Conservation (phyloP, 2,797 vertebrate genomes). For the Malurus leucopterus region DNA sequence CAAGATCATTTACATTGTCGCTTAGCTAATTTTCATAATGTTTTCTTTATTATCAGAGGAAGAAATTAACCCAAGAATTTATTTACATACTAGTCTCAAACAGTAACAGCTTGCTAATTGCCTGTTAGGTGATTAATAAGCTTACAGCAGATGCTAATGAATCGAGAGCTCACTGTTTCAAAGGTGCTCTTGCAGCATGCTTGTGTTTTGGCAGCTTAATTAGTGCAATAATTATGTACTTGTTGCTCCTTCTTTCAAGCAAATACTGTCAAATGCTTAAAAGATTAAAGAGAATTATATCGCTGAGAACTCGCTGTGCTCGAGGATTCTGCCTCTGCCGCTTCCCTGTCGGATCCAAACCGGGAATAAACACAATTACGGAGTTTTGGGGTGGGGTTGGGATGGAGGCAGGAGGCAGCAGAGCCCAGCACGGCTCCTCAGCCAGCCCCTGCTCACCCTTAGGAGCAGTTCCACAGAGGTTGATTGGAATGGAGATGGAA, state of each 20-base stretch:
- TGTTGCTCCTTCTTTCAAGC: slow-evolving; percentile 94
- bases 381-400: rapidly evolving
- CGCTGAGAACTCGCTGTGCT: slow-evolving; percentile 76
- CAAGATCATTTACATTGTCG: slow-evolving; percentile 97
- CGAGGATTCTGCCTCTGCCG: slow-evolving; percentile 57
- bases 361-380: neutral
- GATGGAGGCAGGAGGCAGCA: neutral
- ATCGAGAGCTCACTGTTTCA: slow-evolving; percentile 91
- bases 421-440: neutral
- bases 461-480: rapidly evolving
- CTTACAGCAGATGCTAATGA: slow-evolving; percentile 99
- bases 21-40: slow-evolving; percentile 99
- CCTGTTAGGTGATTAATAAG: slow-evolving; percentile 99
- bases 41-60: slow-evolving; percentile 99
- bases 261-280: slow-evolving; percentile 94
- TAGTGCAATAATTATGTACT: slow-evolving; percentile 96
- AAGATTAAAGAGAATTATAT: slow-evolving; percentile 87
- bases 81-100: slow-evolving; percentile 98
- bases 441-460: rapidly evolving
- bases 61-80: slow-evolving; percentile 99
- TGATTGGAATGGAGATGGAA: rapidly evolving
- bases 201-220: slow-evolving; percentile 94
- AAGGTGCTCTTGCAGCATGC: slow-evolving; percentile 93
- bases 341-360: neutral
- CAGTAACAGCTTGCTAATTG: slow-evolving; percentile 98